Evolutionary conservation across 1,140 invertebrate species (phyloP), one percentile per base, ranked within the genome.

Genomic region (Philotrypesis tridentata): DNA sequence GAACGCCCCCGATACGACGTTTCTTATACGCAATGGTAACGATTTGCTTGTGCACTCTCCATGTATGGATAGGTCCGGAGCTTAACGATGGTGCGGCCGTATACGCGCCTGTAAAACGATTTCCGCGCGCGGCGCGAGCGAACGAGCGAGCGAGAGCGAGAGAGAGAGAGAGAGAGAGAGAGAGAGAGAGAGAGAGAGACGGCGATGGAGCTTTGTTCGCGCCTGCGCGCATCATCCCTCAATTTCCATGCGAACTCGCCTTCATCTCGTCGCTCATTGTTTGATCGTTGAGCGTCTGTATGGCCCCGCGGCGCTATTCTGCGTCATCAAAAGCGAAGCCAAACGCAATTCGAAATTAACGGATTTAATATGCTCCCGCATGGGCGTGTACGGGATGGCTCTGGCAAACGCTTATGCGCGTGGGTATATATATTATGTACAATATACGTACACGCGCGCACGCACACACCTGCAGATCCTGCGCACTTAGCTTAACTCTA

Each of bases 311-410:
- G 31, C 71, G 37, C 23, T n/a, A 73, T 14, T 70, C 31, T 33
- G 14, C 25, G 40, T 65, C n/a, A 76, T 76, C 55, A 65, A 76
- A 76, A 76, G 29, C 74, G 55, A 76, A 65, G 40, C 21, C 33
- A 43, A 40, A 67, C 75, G 63, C 67, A 67, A 77, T 48, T 67
- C 37, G 61, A 77, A 77, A 67, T 67, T 77, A 77, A 67, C 33
- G 75, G 27, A 73, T 72, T 74, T 68, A 83, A 83, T n/a, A 60
- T 83, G 79, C 40, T 77, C 73, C 60, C n/a, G n/a, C n/a, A n/a
- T n/a, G n/a, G n/a, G n/a, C n/a, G 40, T n/a, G 23, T 70, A 6
- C 17, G 29, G 67, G 25, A 12, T 31, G 6, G 8, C 31, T 6
- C 67, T 70, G 31, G 17, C 67, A 55, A 8, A 33, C 67, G 5